Conservation (phyloP, 2,113 vertebrate genomes). For the Mohoua ochrocephala region DNA sequence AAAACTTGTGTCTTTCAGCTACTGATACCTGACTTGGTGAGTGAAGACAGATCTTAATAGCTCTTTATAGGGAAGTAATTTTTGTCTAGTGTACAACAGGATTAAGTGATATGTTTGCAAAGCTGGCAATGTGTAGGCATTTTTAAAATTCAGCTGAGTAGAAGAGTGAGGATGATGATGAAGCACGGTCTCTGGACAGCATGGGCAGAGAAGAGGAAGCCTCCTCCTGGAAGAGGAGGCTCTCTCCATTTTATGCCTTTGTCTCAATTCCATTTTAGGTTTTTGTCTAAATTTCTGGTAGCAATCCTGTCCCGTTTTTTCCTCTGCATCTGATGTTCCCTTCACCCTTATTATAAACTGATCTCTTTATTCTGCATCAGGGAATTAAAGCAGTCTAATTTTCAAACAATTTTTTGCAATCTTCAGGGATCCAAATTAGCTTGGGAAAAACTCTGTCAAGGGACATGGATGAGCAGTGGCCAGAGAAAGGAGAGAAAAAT, state of each 20-base stretch:
- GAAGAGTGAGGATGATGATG: neutral
- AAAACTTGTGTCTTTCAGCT: neutral
- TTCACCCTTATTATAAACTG: neutral
- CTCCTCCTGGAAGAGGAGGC: neutral
- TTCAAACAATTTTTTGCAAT: neutral
- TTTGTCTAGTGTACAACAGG: neutral
- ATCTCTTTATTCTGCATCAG: neutral
- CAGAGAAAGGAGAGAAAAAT: neutral
- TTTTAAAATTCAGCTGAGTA: neutral
- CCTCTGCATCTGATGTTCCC: neutral
- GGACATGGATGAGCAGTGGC: neutral
- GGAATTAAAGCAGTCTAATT: neutral
- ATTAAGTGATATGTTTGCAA: neutral
- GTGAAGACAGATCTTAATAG: neutral
- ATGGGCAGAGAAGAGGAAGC: too few species aligned
- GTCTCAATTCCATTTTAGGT: rapidly evolving
- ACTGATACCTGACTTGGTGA: neutral
- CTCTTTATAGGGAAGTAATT: neutral
- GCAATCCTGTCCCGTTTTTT: neutral
- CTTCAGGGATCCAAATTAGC: neutral
- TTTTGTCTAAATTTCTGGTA: neutral
- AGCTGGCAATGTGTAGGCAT: neutral
- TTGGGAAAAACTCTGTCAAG: neutral
- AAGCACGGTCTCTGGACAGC: neutral
- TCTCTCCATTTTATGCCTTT: neutral